Percentiles rank a stretch among this genome's conserved stretches.
These are phyloP conservation scores for Erpobdella octoculata DNA, from an alignment of 2,888 invertebrate species.

Conservation along the genomic window DNA sequence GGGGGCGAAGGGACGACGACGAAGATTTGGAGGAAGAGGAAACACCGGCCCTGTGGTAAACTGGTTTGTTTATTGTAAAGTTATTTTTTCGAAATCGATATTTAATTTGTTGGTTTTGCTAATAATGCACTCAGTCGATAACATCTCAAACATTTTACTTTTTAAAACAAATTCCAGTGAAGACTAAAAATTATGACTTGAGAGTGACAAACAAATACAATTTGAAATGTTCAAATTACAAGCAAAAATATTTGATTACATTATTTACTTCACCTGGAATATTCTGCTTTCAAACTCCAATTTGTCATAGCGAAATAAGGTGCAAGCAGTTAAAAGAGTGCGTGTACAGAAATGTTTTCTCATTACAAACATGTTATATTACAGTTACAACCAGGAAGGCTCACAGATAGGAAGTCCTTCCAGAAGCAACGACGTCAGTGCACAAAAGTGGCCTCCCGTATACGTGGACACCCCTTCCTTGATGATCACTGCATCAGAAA, in stretches of 20 bases:
- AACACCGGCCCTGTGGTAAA: slow-evolving; percentile 22
- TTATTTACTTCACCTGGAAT: no score
- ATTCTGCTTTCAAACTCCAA: not conserved
- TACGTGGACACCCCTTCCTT: slow-evolving; percentile 23
- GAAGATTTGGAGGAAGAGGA: slow-evolving; percentile 23
- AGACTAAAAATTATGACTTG: no score
- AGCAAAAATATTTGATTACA: not conserved
- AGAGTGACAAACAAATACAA: no score
- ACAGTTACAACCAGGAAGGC: slow-evolving; percentile 13
- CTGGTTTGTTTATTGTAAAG: not conserved
- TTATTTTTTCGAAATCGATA: not conserved
- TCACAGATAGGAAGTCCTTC: not conserved
- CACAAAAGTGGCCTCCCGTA: slow-evolving; percentile 11
- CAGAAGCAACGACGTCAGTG: not conserved
- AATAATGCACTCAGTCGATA: not conserved
- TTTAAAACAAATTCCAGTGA: no score
- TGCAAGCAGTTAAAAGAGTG: no score
- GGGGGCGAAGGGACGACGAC: slow-evolving; percentile 19
- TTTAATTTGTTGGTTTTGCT: no score
- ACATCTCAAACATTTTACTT: not conserved
- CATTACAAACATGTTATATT: no score
- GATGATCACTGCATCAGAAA: slow-evolving; percentile 15
- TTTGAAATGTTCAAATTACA: no score
- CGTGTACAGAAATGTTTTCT: no score
- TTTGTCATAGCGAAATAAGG: no score